Conservation (phyloP, 2,888 invertebrate genomes). For the Agapostemon virescens region DNA sequence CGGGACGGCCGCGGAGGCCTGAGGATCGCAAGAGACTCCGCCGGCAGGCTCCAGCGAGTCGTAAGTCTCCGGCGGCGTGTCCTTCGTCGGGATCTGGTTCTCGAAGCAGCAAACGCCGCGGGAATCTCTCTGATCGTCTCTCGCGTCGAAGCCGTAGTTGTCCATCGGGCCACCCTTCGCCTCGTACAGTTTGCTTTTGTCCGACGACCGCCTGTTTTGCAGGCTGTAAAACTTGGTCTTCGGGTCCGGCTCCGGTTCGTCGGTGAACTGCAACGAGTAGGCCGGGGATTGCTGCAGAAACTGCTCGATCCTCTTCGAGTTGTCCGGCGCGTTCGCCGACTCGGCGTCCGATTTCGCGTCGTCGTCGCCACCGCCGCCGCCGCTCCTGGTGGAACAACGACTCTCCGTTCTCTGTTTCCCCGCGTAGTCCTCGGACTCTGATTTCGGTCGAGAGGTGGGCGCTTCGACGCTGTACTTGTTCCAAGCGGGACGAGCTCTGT, state of each 20-base stretch:
- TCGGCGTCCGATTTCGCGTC: conserved; percentile 22
- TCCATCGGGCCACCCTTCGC: conserved; percentile 28
- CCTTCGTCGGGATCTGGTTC: conserved; percentile 73
- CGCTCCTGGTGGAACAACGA: background rate
- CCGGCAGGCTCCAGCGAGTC: conserved; percentile 72
- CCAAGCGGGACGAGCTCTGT: conserved; percentile 75
- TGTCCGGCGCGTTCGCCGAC: conserved; percentile 24
- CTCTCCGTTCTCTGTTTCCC: conserved; percentile 31
- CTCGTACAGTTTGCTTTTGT: conserved; percentile 30
- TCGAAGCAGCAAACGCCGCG: conserved; percentile 58
- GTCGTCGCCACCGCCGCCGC: background rate
- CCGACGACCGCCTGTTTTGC: conserved; percentile 44
- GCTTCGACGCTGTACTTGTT: conserved; percentile 71
- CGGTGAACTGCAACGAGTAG: conserved; percentile 34
- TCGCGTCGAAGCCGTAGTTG: conserved; percentile 39
- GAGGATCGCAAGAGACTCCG: conserved; percentile 48
- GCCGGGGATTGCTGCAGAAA: conserved; percentile 53
- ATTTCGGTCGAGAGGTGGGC: conserved; percentile 17
- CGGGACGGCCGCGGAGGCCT: conserved; percentile 16
- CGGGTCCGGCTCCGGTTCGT: conserved; percentile 45
- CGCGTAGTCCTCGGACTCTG: conserved; percentile 36
- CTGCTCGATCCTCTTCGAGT: conserved; percentile 52
- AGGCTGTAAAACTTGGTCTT: conserved; percentile 64
- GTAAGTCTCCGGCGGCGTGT: conserved; percentile 69
- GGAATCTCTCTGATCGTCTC: conserved; percentile 25